These are phyloP conservation scores for Rhabdomys dilectus DNA, from an alignment of 2,113 vertebrate genomes.

Conservation along the genomic window DNA sequence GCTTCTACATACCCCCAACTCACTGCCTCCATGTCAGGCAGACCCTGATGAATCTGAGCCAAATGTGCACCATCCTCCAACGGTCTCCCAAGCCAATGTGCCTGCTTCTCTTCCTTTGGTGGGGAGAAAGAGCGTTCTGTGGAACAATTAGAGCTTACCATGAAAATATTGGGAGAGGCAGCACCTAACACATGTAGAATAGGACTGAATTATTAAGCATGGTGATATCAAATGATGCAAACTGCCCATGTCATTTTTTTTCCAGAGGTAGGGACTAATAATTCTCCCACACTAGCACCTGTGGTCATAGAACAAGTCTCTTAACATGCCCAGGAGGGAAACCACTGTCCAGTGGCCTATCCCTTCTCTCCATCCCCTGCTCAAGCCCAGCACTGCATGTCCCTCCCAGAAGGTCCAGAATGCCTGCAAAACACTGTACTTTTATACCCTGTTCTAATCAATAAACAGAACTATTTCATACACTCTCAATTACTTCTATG, in stretches of 20 bases:
- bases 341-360: background rate
- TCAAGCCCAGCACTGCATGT: constrained; percentile 74
- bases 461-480: constrained; percentile 83
- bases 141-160: background rate
- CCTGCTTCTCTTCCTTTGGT: constrained; percentile 75
- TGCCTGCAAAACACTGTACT: constrained; percentile 76
- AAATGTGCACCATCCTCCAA: constrained; percentile 31
- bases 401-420: constrained; percentile 63
- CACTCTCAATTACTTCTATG: constrained; percentile 20
- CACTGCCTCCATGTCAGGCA: constrained; percentile 78
- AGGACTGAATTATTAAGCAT: constrained; percentile 42
- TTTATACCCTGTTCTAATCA: constrained; percentile 82
- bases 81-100: constrained; percentile 78
- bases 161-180: constrained; percentile 55
- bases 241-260: background rate
- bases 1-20: constrained; percentile 79
- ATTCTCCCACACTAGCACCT: constrained; percentile 17
- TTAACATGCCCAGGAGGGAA: background rate
- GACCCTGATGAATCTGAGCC: constrained; percentile 78
- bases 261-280: constrained; percentile 20
- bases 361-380: constrained; percentile 50
- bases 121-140: constrained; percentile 53
- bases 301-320: background rate
- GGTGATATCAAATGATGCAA: constrained; percentile 46
- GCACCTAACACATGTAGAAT: background rate